Conservation (phyloP, 2,888 invertebrate species). For the Cataglyphis cursor region DNA sequence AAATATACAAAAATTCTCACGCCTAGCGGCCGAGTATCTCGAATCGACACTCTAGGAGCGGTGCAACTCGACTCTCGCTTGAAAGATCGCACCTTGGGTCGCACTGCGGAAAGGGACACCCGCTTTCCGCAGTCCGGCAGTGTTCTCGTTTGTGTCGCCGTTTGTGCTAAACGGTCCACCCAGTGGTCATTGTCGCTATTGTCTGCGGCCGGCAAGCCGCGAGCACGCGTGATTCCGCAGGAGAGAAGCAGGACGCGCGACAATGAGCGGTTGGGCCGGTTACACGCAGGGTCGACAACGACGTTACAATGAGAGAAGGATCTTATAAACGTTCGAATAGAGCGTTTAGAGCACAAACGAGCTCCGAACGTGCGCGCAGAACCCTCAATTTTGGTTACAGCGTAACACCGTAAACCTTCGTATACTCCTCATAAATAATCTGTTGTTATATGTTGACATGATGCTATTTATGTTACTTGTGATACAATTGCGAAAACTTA, state of each 20-base stretch:
- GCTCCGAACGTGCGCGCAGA: neutral
- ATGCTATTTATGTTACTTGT: neutral
- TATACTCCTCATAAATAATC: neutral
- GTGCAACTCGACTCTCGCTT: slow-evolving; percentile 28
- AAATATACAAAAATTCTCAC: neutral
- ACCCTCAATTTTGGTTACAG: neutral
- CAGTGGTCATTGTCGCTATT: slow-evolving; percentile 79
- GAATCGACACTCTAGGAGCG: neutral
- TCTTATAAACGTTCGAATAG: slow-evolving; percentile 71
- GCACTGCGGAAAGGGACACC: slow-evolving; percentile 20
- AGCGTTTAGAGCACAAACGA: slow-evolving; percentile 15
- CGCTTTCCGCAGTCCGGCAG: slow-evolving; percentile 58
- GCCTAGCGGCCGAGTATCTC: neutral
- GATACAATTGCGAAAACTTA: neutral
- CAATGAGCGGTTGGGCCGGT: slow-evolving; percentile 79
- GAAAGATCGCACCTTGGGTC: slow-evolving; percentile 45
- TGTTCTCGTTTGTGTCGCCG: slow-evolving; percentile 57
- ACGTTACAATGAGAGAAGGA: slow-evolving; percentile 79
- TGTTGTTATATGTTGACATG: neutral
- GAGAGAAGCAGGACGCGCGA: slow-evolving; percentile 64
- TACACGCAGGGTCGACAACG: slow-evolving; percentile 79
- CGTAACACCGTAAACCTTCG: slow-evolving; percentile 6
- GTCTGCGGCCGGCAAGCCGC: slow-evolving; percentile 73
- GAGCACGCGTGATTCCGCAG: slow-evolving; percentile 74
- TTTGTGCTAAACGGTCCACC: slow-evolving; percentile 78